Percentiles rank a stretch among this genome's conserved stretches.
Evolutionary conservation across 2,888 invertebrate species (phyloP).

Genomic region (Meta bourneti): DNA sequence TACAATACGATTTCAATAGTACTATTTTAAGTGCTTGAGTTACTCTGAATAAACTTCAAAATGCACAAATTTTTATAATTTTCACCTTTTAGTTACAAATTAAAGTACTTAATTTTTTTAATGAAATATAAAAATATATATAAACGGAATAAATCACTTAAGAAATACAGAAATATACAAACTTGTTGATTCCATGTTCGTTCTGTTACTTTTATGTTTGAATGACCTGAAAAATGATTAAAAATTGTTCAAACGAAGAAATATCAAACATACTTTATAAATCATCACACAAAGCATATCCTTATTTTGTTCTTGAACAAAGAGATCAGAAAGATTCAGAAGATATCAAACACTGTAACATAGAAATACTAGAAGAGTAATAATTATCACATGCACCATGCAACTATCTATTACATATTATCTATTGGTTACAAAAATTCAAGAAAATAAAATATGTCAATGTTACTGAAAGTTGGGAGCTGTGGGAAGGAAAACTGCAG

Average conservation of each 20-base stretch:
- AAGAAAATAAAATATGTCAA: neutral
- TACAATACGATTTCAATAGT: no score
- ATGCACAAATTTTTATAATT: no score
- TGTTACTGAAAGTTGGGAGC: neutral
- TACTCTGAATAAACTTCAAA: no score
- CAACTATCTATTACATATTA: neutral
- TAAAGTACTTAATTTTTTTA: no score
- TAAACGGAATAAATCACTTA: no score
- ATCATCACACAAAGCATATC: neutral
- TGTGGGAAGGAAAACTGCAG: no score
- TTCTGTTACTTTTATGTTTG: neutral
- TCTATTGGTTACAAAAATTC: neutral
- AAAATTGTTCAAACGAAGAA: neutral
- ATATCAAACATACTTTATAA: neutral
- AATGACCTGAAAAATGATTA: neutral
- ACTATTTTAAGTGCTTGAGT: no score
- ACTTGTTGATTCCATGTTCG: conserved; percentile 12
- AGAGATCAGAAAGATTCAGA: neutral
- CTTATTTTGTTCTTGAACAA: neutral
- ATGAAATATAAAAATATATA: no score
- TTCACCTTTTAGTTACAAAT: no score
- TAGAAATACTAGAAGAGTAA: no score
- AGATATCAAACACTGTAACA: neutral
- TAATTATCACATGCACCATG: no score
- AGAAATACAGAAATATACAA: neutral